Conservation (phyloP, 2,113 vertebrate species). For the Saccopteryx bilineata region DNA sequence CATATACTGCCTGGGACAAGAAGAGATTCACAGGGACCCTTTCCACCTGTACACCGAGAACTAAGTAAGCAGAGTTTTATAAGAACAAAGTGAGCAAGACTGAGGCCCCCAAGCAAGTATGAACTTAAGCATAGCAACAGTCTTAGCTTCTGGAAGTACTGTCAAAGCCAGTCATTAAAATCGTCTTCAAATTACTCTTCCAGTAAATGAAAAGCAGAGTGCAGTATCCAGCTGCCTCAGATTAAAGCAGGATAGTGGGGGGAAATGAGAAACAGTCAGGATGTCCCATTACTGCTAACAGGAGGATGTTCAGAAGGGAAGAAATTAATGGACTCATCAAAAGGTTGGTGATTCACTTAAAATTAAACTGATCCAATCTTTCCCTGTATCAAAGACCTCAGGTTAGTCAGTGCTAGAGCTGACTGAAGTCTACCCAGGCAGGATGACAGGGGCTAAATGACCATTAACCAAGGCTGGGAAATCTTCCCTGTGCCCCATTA, state of each 20-base stretch:
- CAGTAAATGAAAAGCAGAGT: conserved; percentile 63
- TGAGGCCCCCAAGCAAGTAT: not conserved
- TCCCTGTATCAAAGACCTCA: conserved; percentile 59
- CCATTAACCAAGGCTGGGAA: conserved; percentile 55
- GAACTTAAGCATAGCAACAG: conserved; percentile 35
- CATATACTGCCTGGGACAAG: conserved; percentile 11
- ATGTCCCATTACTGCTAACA: conserved; percentile 72
- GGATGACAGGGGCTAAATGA: conserved; percentile 45
- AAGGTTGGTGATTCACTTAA: conserved; percentile 68
- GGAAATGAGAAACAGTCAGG: conserved; percentile 50
- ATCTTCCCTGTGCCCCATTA: conserved; percentile 2
- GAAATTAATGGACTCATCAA: conserved; percentile 74
- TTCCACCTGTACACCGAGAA: not conserved
- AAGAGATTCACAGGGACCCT: not conserved
- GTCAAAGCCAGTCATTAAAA: conserved; percentile 56
- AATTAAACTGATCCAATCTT: conserved; percentile 65
- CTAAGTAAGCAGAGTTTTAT: not conserved
- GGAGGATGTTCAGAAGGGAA: conserved; percentile 65
- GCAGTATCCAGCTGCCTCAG: conserved; percentile 59
- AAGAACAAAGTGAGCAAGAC: conserved; percentile 16
- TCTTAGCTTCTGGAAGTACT: conserved; percentile 52
- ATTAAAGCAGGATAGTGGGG: conserved; percentile 62
- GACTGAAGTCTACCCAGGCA: conserved; percentile 24
- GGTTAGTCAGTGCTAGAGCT: conserved; percentile 56
- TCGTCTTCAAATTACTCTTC: conserved; percentile 53